Evolutionary conservation across 2,113 vertebrate species (phyloP), one percentile per base, ranked within the genome.

Genomic region (Theristicus caerulescens): DNA sequence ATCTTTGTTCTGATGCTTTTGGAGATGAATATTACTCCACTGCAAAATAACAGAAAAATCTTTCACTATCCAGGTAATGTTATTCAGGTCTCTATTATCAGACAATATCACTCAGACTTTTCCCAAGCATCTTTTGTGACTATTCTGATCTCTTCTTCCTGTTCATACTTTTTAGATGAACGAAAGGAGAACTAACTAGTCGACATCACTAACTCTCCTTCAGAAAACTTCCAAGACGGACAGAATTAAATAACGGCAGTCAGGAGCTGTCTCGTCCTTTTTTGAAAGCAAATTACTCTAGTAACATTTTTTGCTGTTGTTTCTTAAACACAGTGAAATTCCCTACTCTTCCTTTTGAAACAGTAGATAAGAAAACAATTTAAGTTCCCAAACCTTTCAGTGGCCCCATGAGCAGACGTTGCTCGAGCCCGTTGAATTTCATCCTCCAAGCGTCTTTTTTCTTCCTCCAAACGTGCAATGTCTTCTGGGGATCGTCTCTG

Each of bases 371-470:
- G 27, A 66, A 86, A 86, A 82, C 2, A 0, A n/a, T 42, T 36
- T 19, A 57, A 64, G 44, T 36, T 80, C 12, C 36, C 98, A 92
- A 93, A 99, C 99, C 99, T 99, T 98, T 99, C 99, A 46, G 98
- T 99, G 98, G 99, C 98, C 20, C 99, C 99, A 94, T 99, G 99
- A 94, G 98, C 98, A 82, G 99, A 99, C 0, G 98, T 98, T 86
- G 97, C 98, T 93, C 98, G 98, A 14, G 99, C 99, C 24, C 97
- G 97, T 44, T 99, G 99, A 96, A 99, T 99, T 98, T 99, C 99
- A 88, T 99, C 99, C 95, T 99, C 99, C 94, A 99, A 97, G 71
- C 98, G 98, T 54, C 91, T 94, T 91, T 98, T 98, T 96, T 99
- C 99, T 84, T 99, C 98, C 88, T 99, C 99, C 91, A 99, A 98